Conservation (phyloP, 1,140 invertebrate genomes). For the Ips nitidus region DNA sequence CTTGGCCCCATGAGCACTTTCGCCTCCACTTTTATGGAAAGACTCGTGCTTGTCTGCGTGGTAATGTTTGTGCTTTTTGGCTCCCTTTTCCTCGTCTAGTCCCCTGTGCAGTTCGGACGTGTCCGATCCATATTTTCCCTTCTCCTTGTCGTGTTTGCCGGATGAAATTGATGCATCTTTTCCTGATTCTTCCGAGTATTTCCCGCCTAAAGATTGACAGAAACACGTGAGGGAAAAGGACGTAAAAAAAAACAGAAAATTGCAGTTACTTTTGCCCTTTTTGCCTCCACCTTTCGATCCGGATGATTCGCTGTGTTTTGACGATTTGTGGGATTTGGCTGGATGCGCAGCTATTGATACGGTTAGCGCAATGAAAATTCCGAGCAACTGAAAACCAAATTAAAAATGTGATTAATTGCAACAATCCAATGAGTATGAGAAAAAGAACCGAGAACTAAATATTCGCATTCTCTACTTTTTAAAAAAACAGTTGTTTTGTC, state of each 20-base stretch:
- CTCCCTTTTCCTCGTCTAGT: slow-evolving; percentile 41
- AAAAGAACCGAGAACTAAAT: no score
- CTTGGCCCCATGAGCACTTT: slow-evolving; percentile 42
- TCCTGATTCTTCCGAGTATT: slow-evolving; percentile 35
- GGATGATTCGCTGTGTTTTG: slow-evolving; percentile 3
- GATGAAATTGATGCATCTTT: slow-evolving; percentile 39
- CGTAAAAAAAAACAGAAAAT: not conserved
- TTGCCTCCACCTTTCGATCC: slow-evolving; percentile 9
- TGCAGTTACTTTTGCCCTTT: slow-evolving; percentile 12
- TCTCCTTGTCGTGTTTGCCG: slow-evolving; percentile 43
- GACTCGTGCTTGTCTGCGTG: slow-evolving; percentile 38
- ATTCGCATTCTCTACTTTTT: no score
- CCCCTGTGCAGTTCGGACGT: slow-evolving; percentile 37
- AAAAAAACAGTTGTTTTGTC: no score
- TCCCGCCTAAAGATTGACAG: not conserved
- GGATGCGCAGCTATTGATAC: slow-evolving; percentile 3
- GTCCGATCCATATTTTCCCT: slow-evolving; percentile 40
- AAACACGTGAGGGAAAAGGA: slow-evolving; percentile 11
- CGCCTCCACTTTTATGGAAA: slow-evolving; percentile 39
- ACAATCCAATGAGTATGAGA: no score
- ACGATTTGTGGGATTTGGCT: not conserved
- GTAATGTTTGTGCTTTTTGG: slow-evolving; percentile 43
- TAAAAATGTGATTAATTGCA: no score
- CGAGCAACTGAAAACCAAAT: not conserved
- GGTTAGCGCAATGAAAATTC: slow-evolving; percentile 9